Conservation (phyloP, 1,140 invertebrate species). For the Planococcus citri region DNA sequence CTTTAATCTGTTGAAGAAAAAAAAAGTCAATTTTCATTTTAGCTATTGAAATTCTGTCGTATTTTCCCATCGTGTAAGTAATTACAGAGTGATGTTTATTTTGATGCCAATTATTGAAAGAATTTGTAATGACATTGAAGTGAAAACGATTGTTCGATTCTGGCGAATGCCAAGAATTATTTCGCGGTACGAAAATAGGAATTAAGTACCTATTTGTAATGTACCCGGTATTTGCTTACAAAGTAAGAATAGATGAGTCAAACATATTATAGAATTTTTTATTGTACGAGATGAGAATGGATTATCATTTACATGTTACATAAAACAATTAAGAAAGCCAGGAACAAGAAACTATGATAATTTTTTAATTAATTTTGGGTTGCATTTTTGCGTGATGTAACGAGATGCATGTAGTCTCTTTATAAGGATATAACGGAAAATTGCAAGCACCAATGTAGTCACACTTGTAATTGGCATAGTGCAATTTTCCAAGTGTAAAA, state of each 20-base stretch:
- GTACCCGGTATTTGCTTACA: no score
- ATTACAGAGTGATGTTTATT: no score
- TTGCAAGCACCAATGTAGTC: no score
- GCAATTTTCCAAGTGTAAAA: no score
- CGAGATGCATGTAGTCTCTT: no score
- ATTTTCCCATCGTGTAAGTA: neutral
- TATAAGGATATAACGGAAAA: no score
- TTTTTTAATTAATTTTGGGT: neutral
- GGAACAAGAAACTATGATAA: neutral
- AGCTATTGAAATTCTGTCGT: neutral
- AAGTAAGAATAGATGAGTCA: no score
- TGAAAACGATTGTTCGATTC: neutral
- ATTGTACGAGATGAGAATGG: neutral
- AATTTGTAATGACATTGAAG: constrained; percentile 1
- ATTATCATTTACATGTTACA: neutral
- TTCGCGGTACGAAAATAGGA: neutral
- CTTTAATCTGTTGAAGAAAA: neutral
- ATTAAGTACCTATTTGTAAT: neutral
- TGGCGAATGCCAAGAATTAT: neutral
- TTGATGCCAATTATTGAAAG: neutral
- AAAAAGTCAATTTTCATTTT: neutral
- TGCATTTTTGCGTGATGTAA: no score
- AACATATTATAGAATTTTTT: no score
- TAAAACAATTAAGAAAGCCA: neutral
- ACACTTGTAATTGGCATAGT: no score